Evolutionary conservation across 2,797 vertebrate genomes (phyloP), one percentile per base, ranked within the genome.

Genomic region (Sebastolobus altivelis): DNA sequence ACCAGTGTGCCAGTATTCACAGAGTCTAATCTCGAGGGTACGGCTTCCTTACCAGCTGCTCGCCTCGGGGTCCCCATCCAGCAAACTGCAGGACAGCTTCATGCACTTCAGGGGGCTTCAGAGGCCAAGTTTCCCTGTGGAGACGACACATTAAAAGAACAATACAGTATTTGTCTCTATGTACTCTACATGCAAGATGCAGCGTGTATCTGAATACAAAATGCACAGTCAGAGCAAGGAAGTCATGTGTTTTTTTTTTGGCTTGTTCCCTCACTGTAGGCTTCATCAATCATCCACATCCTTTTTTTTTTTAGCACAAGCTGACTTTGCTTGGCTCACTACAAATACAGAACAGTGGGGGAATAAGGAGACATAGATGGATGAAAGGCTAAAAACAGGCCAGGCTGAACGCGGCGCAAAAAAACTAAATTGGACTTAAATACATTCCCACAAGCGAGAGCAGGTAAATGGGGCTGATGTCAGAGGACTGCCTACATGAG

Each of bases 21-120:
- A 35, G 33, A 72, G 55, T 59, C 70, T 79, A 76, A 76, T 79
- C 74, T 79, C 52, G 5, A 72, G 69, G 52, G 73, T 65, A 12
- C 4, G 43, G 71, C 65, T 75, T 65, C 86, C 97, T 98, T 96
- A 99, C 98, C 97, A 99, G 95, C 94, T 99, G 98, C 89, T 99
- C 98, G 80, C 96, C 98, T 81, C 95, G 97, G 0, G 97, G 97
- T 72, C 98, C 98, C 98, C 98, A 99, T 87, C 97, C 98, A 20
- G 98, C 98, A 40, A 97, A 99, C 90, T 99, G 98, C 86, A 99
- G 96, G 60, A 95, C 95, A 12, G 96, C 96, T 27, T 97, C 96
- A 83, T 95, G 96, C 90, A 99, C 98, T 90, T 99, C 98, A 1
- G 98, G 97, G 25, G 98, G 97, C 75, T 96, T 97, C 88, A 99